These are phyloP conservation scores for Bovichtus diacanthus DNA, from an alignment of 2,797 vertebrate genomes.

Conservation along the genomic window DNA sequence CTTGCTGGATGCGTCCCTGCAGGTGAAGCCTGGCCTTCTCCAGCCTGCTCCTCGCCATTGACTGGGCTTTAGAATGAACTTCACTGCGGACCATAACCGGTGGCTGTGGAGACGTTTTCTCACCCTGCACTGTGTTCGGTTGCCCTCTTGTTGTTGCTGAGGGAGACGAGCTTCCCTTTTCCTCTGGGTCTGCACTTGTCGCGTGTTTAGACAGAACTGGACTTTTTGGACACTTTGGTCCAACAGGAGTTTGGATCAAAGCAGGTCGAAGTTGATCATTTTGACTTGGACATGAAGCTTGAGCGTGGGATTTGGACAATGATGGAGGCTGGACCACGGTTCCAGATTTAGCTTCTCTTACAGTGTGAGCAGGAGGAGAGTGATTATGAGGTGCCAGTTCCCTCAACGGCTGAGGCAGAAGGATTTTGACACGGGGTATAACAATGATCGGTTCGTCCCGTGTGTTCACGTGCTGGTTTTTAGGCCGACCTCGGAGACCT, in stretches of 20 bases:
- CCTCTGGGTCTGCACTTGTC: background rate
- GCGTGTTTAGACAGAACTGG: constrained; percentile 4
- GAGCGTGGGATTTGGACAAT: background rate
- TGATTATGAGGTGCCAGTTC: constrained; percentile 7
- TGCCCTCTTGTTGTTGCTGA: constrained; percentile 21
- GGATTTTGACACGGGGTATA: constrained; percentile 1
- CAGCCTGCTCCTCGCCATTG: constrained; percentile 81
- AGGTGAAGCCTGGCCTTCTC: constrained; percentile 86
- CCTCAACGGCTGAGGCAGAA: background rate
- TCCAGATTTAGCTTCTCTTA: constrained; percentile 8
- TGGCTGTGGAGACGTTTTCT: constrained; percentile 25
- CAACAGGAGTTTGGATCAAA: background rate
- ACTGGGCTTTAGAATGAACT: constrained; percentile 70
- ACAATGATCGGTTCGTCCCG: constrained; percentile 21
- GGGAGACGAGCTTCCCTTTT: background rate
- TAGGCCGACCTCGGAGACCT: background rate
- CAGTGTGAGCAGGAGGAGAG: background rate
- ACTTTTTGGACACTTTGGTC: constrained; percentile 9
- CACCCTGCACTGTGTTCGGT: constrained; percentile 7
- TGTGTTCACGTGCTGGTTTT: background rate
- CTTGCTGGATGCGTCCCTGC: constrained; percentile 84
- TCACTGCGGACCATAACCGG: constrained; percentile 60
- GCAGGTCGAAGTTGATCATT: background rate
- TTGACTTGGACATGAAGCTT: constrained; percentile 15
- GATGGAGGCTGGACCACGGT: background rate